Evolutionary conservation across 2,113 vertebrate species (phyloP).

Genomic region (Trochalopteron elliotii): DNA sequence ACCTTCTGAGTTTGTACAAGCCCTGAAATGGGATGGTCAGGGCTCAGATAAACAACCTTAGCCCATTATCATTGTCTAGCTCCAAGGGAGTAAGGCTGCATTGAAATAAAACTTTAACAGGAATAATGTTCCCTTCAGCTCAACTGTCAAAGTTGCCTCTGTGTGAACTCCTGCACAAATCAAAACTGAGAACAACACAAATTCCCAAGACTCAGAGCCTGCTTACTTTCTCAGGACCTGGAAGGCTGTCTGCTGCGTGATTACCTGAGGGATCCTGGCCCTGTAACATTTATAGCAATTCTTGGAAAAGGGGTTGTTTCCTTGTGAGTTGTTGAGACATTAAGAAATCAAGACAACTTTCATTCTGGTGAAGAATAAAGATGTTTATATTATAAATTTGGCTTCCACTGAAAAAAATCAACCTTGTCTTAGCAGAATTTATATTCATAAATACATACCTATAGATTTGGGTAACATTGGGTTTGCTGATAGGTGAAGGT

Average conservation of each 20-base stretch:
- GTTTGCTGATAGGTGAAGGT: background rate
- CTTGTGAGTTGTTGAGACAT: background rate
- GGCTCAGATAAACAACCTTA: background rate
- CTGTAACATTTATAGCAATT: background rate
- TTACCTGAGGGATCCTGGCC: background rate
- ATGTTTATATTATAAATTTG: background rate
- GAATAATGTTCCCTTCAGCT: background rate
- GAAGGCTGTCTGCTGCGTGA: background rate
- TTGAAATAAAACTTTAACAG: background rate
- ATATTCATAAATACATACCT: background rate
- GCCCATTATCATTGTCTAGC: background rate
- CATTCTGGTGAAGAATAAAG: background rate
- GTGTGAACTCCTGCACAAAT: background rate
- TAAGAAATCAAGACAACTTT: background rate
- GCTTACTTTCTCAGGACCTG: background rate
- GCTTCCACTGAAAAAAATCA: background rate
- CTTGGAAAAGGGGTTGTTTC: background rate
- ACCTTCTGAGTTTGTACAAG: background rate
- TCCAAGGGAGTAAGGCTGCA: background rate
- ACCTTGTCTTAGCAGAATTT: background rate
- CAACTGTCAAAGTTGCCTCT: background rate
- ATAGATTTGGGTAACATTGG: background rate
- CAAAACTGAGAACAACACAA: background rate
- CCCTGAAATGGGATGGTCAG: background rate
- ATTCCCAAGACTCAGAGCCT: background rate